These are phyloP conservation scores for Euborellia annulipes DNA, from an alignment of 1,140 invertebrate genomes.

Conservation along the genomic window DNA sequence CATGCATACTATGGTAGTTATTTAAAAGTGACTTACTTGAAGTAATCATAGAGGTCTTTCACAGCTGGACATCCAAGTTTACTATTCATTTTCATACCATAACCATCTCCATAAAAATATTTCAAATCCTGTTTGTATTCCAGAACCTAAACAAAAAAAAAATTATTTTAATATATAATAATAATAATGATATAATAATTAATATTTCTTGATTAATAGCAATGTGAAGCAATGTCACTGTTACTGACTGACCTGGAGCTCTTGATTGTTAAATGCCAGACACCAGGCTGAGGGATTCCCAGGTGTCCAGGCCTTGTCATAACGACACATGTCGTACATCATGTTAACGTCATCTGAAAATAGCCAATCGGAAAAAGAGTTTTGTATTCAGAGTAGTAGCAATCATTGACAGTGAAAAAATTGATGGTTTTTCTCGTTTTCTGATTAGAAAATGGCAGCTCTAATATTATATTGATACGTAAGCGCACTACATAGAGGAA, in stretches of 20 bases:
- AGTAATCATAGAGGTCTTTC: no score
- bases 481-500: no score
- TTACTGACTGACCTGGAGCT: constrained; percentile 22
- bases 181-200: not conserved
- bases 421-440: no score
- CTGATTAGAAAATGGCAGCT: no score
- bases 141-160: constrained; percentile 13
- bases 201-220: not conserved
- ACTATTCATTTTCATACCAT: constrained; percentile 23
- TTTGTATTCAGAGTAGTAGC: no score
- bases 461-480: no score
- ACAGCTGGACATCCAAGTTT: no score
- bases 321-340: constrained; percentile 20
- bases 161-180: not conserved
- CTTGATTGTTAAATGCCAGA: constrained; percentile 21
- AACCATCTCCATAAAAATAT: constrained; percentile 27
- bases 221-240: no score
- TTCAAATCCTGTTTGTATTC: constrained; percentile 27
- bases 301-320: constrained; percentile 21
- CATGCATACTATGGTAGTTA: no score
- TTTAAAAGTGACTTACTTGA: no score
- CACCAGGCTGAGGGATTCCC: constrained; percentile 25
- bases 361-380: no score
- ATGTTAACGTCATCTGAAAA: constrained; percentile 4
- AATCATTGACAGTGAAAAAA: no score